A percentile compares a stretch with the other conserved stretches of the same genome.
phyloP scores from a whole-genome alignment of 1,140 invertebrate species.

The Scaptodrosophila lebanonensis region DNA sequence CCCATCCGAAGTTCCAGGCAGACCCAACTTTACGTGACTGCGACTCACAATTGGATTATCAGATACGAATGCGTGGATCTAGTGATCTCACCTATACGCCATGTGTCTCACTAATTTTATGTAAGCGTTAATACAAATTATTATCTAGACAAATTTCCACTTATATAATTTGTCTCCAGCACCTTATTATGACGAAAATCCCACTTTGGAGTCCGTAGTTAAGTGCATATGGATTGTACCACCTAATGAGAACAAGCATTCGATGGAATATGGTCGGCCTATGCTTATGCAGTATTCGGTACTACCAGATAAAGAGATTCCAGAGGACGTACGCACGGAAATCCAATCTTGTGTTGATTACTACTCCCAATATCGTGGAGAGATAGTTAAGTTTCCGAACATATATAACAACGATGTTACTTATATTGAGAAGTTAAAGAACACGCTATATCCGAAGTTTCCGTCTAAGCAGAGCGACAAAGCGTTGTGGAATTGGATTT shows the following conservation, averaged over 20 bases:
- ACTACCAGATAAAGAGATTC: slow-evolving; percentile 88
- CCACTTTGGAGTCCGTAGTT: slow-evolving; percentile 87
- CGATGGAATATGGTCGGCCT: slow-evolving; percentile 91
- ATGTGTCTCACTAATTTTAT: slow-evolving; percentile 94
- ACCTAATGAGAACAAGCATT: slow-evolving; percentile 91
- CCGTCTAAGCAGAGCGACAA: slow-evolving; percentile 82
- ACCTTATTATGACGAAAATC: slow-evolving; percentile 89
- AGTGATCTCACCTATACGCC: slow-evolving; percentile 93
- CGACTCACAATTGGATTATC: slow-evolving; percentile 94
- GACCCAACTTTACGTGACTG: slow-evolving; percentile 94
- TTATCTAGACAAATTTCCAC: not conserved
- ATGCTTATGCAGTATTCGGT: slow-evolving; percentile 92
- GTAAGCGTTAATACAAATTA: slow-evolving; percentile 79
- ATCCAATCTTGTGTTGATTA: slow-evolving; percentile 92
- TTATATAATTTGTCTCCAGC: slow-evolving; percentile 80
- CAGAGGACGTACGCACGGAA: slow-evolving; percentile 89
- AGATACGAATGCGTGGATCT: slow-evolving; percentile 94
- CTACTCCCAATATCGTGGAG: slow-evolving; percentile 85
- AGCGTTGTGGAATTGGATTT: slow-evolving; percentile 80
- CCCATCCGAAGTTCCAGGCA: slow-evolving; percentile 92
- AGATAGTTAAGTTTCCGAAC: slow-evolving; percentile 87
- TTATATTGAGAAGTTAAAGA: slow-evolving; percentile 88
- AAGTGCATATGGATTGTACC: slow-evolving; percentile 96
- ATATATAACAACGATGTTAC: slow-evolving; percentile 85
- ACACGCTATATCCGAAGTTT: slow-evolving; percentile 82